phyloP scores from a whole-genome alignment of 1,140 invertebrate species.

The Drosophila chauvacae region DNA sequence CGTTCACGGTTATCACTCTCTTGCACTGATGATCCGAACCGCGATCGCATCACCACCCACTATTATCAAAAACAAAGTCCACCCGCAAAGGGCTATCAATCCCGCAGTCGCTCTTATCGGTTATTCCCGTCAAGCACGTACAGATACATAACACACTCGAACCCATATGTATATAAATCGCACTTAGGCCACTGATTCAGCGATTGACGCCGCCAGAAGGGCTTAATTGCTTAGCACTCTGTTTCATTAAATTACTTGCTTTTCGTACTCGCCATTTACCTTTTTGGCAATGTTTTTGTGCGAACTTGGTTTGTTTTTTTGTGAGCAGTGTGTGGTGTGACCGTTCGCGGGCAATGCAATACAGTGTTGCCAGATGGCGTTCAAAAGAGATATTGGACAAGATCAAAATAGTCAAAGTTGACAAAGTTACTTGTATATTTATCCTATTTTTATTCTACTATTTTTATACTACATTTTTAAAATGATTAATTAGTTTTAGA shows the following conservation, averaged over 20 bases:
- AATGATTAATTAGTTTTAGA: background rate
- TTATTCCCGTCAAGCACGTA: conserved; percentile 15
- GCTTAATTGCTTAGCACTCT: background rate
- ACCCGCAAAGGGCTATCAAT: conserved; percentile 12
- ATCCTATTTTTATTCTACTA: too few species aligned
- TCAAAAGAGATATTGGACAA: background rate
- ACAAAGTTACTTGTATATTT: background rate
- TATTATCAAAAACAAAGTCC: conserved; percentile 43
- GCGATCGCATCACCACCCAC: conserved; percentile 34
- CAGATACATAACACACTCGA: background rate
- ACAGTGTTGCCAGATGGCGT: background rate
- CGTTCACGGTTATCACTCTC: conserved; percentile 30
- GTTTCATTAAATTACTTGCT: background rate
- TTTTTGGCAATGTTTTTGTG: conserved; percentile 63
- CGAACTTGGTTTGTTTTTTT: conserved; percentile 49
- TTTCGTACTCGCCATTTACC: conserved; percentile 39
- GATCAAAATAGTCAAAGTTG: background rate
- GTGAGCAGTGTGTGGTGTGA: conserved; percentile 24
- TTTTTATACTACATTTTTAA: background rate
- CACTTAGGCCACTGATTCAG: background rate
- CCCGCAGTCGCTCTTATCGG: conserved; percentile 34
- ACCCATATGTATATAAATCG: background rate
- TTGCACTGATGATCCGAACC: background rate
- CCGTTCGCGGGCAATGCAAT: conserved; percentile 7
- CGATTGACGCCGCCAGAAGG: background rate